These are phyloP conservation scores for Pleuronectes platessa DNA, from an alignment of 2,113 vertebrate species.

Conservation along the genomic window DNA sequence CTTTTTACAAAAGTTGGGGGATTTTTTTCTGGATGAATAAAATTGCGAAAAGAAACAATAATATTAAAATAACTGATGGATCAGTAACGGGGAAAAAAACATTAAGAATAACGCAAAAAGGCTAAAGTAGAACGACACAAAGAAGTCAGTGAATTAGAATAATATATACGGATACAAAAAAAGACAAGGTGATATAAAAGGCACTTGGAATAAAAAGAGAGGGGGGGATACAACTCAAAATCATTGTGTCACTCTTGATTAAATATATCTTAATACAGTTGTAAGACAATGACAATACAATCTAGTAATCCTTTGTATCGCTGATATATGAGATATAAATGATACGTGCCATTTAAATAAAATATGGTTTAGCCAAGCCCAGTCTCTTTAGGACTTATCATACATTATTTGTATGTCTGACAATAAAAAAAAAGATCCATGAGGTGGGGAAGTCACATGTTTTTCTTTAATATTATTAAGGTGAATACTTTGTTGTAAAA, in stretches of 20 bases:
- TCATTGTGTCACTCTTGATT: neutral
- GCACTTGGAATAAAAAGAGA: too few species aligned
- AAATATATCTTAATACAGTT: neutral
- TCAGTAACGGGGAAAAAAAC: neutral
- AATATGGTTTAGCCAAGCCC: neutral
- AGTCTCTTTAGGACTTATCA: neutral
- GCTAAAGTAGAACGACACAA: too few species aligned
- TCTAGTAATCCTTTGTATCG: neutral
- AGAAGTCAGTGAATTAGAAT: too few species aligned
- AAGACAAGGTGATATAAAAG: too few species aligned
- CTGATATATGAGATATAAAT: neutral
- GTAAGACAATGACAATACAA: neutral
- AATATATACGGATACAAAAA: too few species aligned
- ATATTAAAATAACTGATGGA: conserved; percentile 9
- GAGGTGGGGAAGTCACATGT: too few species aligned
- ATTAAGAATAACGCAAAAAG: too few species aligned
- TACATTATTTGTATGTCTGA: neutral
- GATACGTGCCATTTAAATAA: neutral
- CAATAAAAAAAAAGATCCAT: too few species aligned
- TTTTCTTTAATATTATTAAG: too few species aligned
- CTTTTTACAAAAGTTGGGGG: neutral
- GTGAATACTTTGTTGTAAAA: too few species aligned
- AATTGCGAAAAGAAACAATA: neutral
- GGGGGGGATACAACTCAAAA: too few species aligned
- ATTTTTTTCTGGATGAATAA: neutral